These are phyloP conservation scores for Cyprinodon variegatus DNA, from an alignment of 2,113 vertebrate genomes.

Conservation along the genomic window DNA sequence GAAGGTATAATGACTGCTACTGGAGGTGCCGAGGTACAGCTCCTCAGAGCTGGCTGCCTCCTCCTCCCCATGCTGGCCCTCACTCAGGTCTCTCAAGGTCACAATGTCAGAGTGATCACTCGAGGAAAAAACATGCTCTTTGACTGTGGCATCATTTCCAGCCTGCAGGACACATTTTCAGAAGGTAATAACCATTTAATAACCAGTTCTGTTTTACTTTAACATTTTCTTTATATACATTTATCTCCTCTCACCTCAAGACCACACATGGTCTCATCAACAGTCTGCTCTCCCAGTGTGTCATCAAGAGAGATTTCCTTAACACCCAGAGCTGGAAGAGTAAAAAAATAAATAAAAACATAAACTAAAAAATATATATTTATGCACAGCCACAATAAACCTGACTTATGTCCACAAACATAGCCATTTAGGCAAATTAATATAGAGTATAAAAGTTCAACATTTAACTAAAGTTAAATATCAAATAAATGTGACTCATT, in stretches of 20 bases:
- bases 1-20: slow-evolving; percentile 94
- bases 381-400: not conserved
- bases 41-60: slow-evolving; percentile 72
- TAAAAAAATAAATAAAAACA: not conserved
- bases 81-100: slow-evolving; percentile 85
- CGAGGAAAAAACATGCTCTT: slow-evolving; percentile 81
- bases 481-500: not conserved
- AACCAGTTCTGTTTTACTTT: not conserved
- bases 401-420: not conserved
- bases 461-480: not conserved
- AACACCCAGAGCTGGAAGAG: slow-evolving; percentile 67
- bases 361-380: not conserved
- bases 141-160: slow-evolving; percentile 55
- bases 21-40: slow-evolving; percentile 89
- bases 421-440: not conserved
- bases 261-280: slow-evolving; percentile 63
- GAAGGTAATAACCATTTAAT: not conserved
- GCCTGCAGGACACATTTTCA: slow-evolving; percentile 53
- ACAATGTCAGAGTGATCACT: slow-evolving; percentile 97
- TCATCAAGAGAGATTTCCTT: slow-evolving; percentile 68
- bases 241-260: slow-evolving; percentile 77
- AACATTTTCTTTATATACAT: not conserved
- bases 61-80: slow-evolving; percentile 74
- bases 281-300: slow-evolving; percentile 58
- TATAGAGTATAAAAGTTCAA: not conserved